These are phyloP conservation scores for Apolygus lucorum DNA, from an alignment of 1,140 invertebrate species.

Conservation along the genomic window DNA sequence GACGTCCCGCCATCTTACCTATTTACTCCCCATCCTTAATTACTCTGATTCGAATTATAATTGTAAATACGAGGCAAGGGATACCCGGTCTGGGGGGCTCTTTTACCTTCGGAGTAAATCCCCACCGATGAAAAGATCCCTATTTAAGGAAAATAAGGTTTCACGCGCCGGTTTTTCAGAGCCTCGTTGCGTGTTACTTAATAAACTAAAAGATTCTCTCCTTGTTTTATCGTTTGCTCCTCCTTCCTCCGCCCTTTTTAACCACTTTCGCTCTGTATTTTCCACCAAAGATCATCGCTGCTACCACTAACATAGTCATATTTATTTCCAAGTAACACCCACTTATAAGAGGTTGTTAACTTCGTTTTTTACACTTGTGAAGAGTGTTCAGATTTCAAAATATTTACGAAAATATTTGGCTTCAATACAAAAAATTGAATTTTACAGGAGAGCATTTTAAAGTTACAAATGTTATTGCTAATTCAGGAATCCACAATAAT, in stretches of 20 bases:
- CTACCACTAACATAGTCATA: too few relatives aligned
- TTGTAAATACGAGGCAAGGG: slow-evolving; percentile 14
- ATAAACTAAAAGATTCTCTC: slow-evolving; percentile 5
- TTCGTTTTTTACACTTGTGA: too few relatives aligned
- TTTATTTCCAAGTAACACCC: too few relatives aligned
- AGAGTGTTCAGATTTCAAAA: too few relatives aligned
- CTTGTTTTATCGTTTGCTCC: not conserved
- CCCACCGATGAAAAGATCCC: not conserved
- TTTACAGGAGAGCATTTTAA: too few relatives aligned
- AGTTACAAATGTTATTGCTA: too few relatives aligned
- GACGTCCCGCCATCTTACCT: not conserved
- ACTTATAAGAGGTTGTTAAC: too few relatives aligned
- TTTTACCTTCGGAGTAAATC: not conserved
- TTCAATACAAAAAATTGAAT: too few relatives aligned
- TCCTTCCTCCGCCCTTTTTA: not conserved
- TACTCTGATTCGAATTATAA: slow-evolving; percentile 13
- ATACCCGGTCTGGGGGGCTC: not conserved
- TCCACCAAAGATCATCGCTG: too few relatives aligned
- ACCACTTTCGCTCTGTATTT: too few relatives aligned
- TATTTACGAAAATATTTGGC: too few relatives aligned
- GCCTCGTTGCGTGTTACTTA: not conserved
- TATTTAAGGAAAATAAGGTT: not conserved
- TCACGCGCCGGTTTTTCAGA: not conserved
- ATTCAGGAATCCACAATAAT: too few relatives aligned
- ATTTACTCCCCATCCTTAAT: slow-evolving; percentile 1